Evolutionary conservation across 1,140 invertebrate species (phyloP).

Genomic region (Lysiphlebus fabarum): DNA sequence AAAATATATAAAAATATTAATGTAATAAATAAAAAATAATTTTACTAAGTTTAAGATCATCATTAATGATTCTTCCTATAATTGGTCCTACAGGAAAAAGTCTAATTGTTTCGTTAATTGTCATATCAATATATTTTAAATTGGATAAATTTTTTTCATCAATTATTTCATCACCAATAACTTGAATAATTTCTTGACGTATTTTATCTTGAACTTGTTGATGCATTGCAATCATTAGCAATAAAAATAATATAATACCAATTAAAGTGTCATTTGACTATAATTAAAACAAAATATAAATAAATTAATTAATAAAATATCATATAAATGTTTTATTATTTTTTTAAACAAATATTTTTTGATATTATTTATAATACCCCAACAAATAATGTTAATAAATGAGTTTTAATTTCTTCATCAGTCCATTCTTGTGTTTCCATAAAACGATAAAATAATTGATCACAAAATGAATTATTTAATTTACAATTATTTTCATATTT

Average conservation of each 20-base stretch:
- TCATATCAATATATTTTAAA: constrained; percentile 61
- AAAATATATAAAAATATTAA: not conserved
- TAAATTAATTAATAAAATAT: not conserved
- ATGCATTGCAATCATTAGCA: constrained; percentile 7
- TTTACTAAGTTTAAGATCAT: constrained; percentile 44
- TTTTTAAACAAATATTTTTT: too few species aligned
- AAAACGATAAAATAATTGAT: too few species aligned
- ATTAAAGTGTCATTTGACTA: not conserved
- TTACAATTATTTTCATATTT: too few species aligned
- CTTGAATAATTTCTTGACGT: constrained; percentile 53
- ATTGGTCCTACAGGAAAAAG: constrained; percentile 62
- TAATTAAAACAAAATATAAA: not conserved
- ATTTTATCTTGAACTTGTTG: constrained; percentile 38
- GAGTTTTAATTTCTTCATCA: too few species aligned
- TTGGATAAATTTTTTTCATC: constrained; percentile 57
- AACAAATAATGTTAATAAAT: too few species aligned
- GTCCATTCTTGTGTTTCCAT: too few species aligned
- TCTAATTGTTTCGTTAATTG: constrained; percentile 61
- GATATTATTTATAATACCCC: too few species aligned
- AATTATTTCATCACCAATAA: constrained; percentile 52
- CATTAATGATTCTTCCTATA: constrained; percentile 52
- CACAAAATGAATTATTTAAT: too few species aligned
- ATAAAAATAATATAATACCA: not conserved
- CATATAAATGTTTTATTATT: too few species aligned
- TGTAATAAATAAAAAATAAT: not conserved